Percentiles rank a stretch among this genome's conserved stretches.
Evolutionary conservation across 2,888 invertebrate genomes (phyloP).

Genomic region (Ferrisia virgata): DNA sequence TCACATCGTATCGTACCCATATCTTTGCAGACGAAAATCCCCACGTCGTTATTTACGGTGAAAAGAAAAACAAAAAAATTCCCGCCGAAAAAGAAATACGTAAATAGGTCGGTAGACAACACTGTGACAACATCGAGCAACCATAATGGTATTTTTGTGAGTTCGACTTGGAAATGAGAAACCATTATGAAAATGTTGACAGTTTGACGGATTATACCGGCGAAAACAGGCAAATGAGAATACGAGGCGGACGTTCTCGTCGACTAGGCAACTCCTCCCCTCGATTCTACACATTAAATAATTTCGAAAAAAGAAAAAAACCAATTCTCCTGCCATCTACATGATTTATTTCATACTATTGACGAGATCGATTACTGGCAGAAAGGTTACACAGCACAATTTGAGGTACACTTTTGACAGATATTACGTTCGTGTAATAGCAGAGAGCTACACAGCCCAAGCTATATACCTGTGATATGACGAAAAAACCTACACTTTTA

Average conservation of each 20-base stretch:
- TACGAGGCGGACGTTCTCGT: conserved; percentile 36
- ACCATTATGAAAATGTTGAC: conserved; percentile 45
- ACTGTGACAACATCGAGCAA: conserved; percentile 7
- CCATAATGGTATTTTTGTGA: conserved; percentile 41
- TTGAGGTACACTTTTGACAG: not conserved
- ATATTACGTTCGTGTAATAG: not conserved
- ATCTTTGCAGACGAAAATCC: too few relatives aligned
- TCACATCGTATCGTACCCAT: too few relatives aligned
- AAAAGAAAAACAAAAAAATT: too few relatives aligned
- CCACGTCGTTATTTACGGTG: not conserved
- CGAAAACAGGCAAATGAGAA: conserved; percentile 44
- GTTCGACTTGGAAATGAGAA: conserved; percentile 32
- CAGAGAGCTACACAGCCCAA: too few relatives aligned
- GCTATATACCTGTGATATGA: too few relatives aligned
- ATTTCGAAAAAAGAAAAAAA: conserved; percentile 37
- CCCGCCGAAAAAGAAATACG: not conserved
- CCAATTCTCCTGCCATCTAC: conserved; percentile 40
- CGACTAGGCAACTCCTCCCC: conserved; percentile 35
- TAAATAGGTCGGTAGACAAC: not conserved
- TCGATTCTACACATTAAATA: not conserved
- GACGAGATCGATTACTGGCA: conserved; percentile 21
- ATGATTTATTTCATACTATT: conserved; percentile 41
- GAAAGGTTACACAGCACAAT: not conserved
- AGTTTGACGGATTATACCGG: conserved; percentile 43
- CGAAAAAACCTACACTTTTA: too few relatives aligned